These are phyloP conservation scores for Protophormia terraenovae DNA, from an alignment of 2,888 invertebrate genomes.

Conservation along the genomic window DNA sequence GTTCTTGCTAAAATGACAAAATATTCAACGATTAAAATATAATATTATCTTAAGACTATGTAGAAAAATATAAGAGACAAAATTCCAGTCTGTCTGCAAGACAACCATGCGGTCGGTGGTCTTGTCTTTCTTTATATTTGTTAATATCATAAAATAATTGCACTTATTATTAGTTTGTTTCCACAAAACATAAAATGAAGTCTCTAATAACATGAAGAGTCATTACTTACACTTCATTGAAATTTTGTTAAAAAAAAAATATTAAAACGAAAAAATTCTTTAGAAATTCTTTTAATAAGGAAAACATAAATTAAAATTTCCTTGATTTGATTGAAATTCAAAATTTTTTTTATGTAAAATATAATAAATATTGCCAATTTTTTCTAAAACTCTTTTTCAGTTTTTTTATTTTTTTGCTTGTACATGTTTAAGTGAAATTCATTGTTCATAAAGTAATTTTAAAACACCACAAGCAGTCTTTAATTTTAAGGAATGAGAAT, in stretches of 20 bases:
- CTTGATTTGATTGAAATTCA: slow-evolving; percentile 37
- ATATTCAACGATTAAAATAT: neutral
- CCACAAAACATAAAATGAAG: neutral
- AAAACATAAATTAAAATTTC: slow-evolving; percentile 34
- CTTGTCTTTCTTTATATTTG: neutral
- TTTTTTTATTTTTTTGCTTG: neutral
- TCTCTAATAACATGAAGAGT: slow-evolving; percentile 10
- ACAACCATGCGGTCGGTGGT: neutral
- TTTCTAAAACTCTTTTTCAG: neutral
- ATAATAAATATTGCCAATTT: neutral
- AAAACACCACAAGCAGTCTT: slow-evolving; percentile 64
- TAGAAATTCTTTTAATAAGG: neutral
- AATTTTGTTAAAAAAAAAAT: neutral
- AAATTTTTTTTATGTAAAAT: neutral
- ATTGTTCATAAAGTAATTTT: slow-evolving; percentile 54
- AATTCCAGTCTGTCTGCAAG: neutral
- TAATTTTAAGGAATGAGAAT: slow-evolving; percentile 8
- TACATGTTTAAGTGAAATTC: neutral
- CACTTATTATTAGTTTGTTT: slow-evolving; percentile 39
- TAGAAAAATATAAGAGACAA: neutral
- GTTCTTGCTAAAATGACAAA: slow-evolving; percentile 5
- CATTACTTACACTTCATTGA: slow-evolving; percentile 31
- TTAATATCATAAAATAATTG: slow-evolving; percentile 44
- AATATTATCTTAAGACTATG: slow-evolving; percentile 9
- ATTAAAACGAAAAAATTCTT: neutral